Percentiles rank a stretch among this genome's conserved stretches.
Conservation (phyloP, 2,113 vertebrate genomes). For the Etheostoma cragini region DNA sequence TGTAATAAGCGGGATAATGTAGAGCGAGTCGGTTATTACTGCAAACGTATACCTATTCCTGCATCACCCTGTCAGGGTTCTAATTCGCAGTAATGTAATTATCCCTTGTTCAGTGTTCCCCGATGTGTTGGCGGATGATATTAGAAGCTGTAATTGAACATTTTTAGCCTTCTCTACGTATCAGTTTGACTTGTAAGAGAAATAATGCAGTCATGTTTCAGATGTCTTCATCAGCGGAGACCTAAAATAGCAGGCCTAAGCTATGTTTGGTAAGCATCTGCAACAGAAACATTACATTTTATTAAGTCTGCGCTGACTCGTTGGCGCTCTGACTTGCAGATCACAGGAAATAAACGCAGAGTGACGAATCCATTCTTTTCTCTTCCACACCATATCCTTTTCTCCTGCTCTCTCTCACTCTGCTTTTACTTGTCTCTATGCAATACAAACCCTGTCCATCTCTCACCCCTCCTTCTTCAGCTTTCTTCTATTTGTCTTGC, state of each 20-base stretch:
- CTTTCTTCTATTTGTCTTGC: conserved; percentile 37
- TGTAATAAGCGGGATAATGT: no score
- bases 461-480: conserved; percentile 39
- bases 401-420: conserved; percentile 39
- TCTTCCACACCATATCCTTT: conserved; percentile 45
- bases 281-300: conserved; percentile 42
- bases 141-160: conserved; percentile 32
- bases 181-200: background rate
- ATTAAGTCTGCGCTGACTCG: conserved; percentile 80
- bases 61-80: no score
- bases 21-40: no score
- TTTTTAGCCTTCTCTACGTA: background rate
- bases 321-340: conserved; percentile 57
- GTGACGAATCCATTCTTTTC: conserved; percentile 71
- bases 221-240: conserved; percentile 21
- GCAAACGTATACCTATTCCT: no score
- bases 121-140: conserved; percentile 21
- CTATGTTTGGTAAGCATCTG: conserved; percentile 16
- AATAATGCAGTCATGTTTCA: conserved; percentile 12
- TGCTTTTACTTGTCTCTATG: conserved; percentile 60
- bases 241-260: background rate
- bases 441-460: conserved; percentile 54
- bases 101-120: conserved; percentile 22
- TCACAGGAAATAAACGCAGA: conserved; percentile 64
- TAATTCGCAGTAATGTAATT: no score